Base-by-base conservation (phyloP, 2,888 invertebrate species). In the Syritta pipiens region DNA sequence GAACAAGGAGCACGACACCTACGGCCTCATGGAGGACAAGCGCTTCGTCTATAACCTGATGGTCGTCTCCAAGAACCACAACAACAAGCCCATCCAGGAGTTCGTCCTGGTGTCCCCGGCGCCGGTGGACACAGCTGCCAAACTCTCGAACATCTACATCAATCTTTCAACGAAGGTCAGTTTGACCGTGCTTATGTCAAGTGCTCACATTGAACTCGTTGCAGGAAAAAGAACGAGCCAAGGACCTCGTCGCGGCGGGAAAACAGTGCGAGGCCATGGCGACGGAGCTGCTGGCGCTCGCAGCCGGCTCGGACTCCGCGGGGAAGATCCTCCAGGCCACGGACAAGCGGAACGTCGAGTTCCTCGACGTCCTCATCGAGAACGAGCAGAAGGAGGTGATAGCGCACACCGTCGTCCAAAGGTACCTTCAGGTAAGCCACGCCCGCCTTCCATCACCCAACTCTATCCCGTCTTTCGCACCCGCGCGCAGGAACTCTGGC, bases 71-170 rank as follows among this genome's bases (percentile, higher is more conserved):
- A 98, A 98, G 89, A 96, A 96, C 89, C 93, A 97, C 90, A 95
- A 97, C 86, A 98, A 99, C 89, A 95, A 96, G 85, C 98, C 99
- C 0, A 96, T 99, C 81, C 96, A 98, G 87, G 99, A 99, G 88
- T 99, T 99, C 88, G 95, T 99, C 20, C 90, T 99, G 71, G 96
- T 98, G n/a, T 98, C 98, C 0, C 97, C 98, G n/a, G 99, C 99
- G 2, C 99, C 99, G 0, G 98, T 99, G 22, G 99, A 99, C 87
- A 97, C 98, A 9, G 99, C 99, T 14, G 98, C 98, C 67, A 99
- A 99, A 90, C 90, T 99, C 82, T 98, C 98, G 0, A 96, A 96
- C 86, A 96, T 97, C 84, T 94, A 96, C 85, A 94, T 96, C 74
- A 93, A 91, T 82, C 90, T 98, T 82, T 97, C 97, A 7, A 94